Evolutionary conservation across 1,140 invertebrate genomes (phyloP), one percentile per base, ranked within the genome.

Genomic region (Sinella curviseta): DNA sequence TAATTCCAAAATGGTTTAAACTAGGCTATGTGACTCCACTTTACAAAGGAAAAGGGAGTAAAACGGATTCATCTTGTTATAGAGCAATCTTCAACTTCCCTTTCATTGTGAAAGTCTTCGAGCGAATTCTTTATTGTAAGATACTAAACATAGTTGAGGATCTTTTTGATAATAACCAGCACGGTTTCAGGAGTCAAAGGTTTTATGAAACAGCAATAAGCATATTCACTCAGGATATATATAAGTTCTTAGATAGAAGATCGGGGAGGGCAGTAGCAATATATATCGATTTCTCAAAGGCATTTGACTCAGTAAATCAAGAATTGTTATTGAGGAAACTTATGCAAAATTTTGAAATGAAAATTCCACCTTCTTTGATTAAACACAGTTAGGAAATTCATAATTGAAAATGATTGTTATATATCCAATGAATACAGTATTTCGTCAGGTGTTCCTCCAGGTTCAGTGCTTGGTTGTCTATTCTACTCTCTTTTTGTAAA

Each of bases 231-330:
- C 17, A 65, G 30, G 2, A 77, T 24, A 70, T 77, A n/a, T 67
- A 67, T 57, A 39, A 57, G 17, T 8, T 4, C 35, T 8, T 65
- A n/a, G n/a, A n/a, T n/a, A n/a, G n/a, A n/a, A n/a, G n/a, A n/a
- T n/a, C n/a, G n/a, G n/a, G n/a, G n/a, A 35, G 77, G 70, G 31
- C 30, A 20, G 28, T 60, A 16, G 77, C 55, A 1, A 31, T 77
- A 3, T 77, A 35, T 77, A 35, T 77, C 16, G 77, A 77, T 39
- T 77, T 77, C 31, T 31, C 30, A 36, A 33, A 65, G n/a, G n/a
- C n/a, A n/a, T n/a, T n/a, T n/a, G n/a, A n/a, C n/a, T n/a, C n/a
- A n/a, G n/a, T n/a, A n/a, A 36, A 60, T 60, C n/a, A n/a, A n/a
- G n/a, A n/a, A n/a, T n/a, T n/a, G n/a, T n/a, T n/a, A n/a, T n/a